A percentile compares a stretch with the other conserved stretches of the same genome.
These are phyloP conservation scores for Damaliscus lunatus DNA, from an alignment of 2,113 vertebrate species.

Conservation along the genomic window DNA sequence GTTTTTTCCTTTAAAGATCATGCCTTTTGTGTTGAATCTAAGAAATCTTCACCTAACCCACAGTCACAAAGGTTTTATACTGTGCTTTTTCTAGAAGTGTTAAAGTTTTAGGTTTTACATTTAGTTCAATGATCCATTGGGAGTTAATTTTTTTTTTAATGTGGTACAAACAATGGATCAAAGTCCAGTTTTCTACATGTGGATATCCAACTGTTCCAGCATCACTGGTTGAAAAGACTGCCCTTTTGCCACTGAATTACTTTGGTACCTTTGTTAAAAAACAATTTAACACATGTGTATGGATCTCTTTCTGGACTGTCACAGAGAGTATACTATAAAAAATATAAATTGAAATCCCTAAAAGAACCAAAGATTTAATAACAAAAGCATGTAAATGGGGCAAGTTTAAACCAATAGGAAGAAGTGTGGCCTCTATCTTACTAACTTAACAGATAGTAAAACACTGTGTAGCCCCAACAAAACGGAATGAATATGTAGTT, in stretches of 20 bases:
- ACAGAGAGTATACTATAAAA: background rate
- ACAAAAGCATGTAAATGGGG: background rate
- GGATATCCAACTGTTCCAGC: background rate
- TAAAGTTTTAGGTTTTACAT: background rate
- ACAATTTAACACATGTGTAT: background rate
- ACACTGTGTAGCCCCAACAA: background rate
- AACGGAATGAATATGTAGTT: background rate
- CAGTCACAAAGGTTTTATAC: conserved; percentile 13
- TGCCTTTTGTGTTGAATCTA: background rate
- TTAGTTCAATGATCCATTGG: background rate
- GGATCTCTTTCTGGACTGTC: background rate
- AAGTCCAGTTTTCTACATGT: background rate
- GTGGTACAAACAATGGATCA: background rate
- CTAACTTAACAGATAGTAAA: background rate
- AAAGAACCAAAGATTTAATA: background rate
- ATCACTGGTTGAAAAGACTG: background rate
- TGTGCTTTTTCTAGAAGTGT: background rate
- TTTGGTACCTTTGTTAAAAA: conserved; percentile 16
- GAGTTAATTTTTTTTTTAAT: conserved; percentile 30
- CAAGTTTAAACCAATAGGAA: background rate
- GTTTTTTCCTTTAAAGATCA: background rate
- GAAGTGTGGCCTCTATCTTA: background rate
- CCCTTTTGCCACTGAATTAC: background rate
- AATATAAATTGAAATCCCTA: conserved; percentile 11
- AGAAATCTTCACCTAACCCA: background rate